These are phyloP conservation scores for Rhagologus leucostigma DNA, from an alignment of 2,113 vertebrate genomes.

Conservation along the genomic window DNA sequence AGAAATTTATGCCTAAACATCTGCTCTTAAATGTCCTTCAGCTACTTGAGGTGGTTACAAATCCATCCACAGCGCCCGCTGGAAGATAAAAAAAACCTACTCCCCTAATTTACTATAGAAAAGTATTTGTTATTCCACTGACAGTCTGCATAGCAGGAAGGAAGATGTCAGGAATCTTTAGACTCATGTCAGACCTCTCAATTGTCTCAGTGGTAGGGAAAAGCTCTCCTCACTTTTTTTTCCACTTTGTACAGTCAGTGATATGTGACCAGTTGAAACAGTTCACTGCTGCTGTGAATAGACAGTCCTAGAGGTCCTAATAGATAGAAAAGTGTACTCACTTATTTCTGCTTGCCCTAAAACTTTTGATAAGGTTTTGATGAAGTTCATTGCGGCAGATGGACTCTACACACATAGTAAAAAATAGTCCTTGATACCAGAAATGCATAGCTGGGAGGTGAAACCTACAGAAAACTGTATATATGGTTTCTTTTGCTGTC, in stretches of 20 bases:
- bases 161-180: background rate
- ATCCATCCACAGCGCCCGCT: background rate
- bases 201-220: background rate
- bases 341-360: background rate
- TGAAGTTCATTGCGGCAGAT: background rate
- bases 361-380: background rate
- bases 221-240: background rate
- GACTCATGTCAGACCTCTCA: background rate
- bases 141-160: background rate
- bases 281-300: background rate
- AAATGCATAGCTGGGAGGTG: background rate
- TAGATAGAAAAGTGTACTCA: background rate
- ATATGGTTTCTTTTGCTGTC: background rate
- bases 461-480: background rate
- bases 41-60: background rate
- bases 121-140: background rate
- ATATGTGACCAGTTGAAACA: background rate
- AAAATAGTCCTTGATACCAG: background rate
- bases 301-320: background rate
- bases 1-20: constrained; percentile 45
- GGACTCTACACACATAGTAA: background rate
- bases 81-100: constrained; percentile 13
- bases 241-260: background rate
- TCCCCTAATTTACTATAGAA: background rate
- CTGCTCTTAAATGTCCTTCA: constrained; percentile 38